phyloP scores from a whole-genome alignment of 2,888 invertebrate species.

The Zygothrica quintamaculata region DNA sequence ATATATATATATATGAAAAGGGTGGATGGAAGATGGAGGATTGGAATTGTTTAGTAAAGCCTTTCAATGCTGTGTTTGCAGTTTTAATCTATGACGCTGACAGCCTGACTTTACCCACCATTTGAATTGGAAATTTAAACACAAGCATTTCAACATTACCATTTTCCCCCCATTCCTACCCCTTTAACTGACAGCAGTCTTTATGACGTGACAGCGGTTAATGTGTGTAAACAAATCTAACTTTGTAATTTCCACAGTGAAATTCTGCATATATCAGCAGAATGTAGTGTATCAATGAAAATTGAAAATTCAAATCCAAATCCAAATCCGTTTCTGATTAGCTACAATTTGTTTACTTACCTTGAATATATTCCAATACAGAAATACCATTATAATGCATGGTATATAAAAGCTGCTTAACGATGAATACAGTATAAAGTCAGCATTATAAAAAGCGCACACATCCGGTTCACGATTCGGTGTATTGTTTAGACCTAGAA shows the following conservation, averaged over 20 bases:
- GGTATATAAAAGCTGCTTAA: constrained; percentile 99
- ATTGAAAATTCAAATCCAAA: constrained; percentile 10
- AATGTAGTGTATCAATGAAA: constrained; percentile 18
- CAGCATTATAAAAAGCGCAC: constrained; percentile 98
- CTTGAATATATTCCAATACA: constrained; percentile 99
- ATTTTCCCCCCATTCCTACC: not conserved
- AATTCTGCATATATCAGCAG: constrained; percentile 64
- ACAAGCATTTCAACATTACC: not conserved
- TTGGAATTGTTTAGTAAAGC: constrained; percentile 20
- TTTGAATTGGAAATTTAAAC: not conserved
- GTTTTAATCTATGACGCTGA: constrained; percentile 4
- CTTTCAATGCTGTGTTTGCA: constrained; percentile 25
- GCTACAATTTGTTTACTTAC: constrained; percentile 85
- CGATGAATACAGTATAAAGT: constrained; percentile 99
- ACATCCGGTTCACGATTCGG: constrained; percentile 92
- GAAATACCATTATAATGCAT: constrained; percentile 98
- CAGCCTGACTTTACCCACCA: not conserved
- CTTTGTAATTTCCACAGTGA: constrained; percentile 35
- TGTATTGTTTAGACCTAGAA: constrained; percentile 97
- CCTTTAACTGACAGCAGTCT: constrained; percentile 3
- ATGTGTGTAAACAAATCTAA: constrained; percentile 41
- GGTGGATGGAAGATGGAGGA: not conserved
- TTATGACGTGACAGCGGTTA: not conserved
- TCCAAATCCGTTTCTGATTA: constrained; percentile 66
- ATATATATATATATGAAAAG: not conserved